phyloP scores from a whole-genome alignment of 2,113 vertebrate species.

The Maccullochella peelii region DNA sequence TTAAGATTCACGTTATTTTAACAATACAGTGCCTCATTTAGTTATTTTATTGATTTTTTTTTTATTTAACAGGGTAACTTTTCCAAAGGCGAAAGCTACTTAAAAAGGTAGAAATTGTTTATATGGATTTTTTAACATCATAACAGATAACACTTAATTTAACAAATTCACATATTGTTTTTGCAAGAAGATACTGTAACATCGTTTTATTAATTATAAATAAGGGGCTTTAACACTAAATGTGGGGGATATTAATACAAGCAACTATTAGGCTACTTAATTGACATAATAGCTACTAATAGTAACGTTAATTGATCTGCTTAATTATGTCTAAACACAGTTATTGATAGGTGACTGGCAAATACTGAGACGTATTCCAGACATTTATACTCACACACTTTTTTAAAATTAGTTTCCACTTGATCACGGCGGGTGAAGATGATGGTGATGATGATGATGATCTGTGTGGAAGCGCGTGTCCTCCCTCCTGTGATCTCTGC shows the following conservation, averaged over 20 bases:
- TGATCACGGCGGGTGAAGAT: constrained; percentile 36
- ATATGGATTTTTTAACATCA: neutral
- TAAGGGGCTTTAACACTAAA: neutral
- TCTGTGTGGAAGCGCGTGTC: constrained; percentile 47
- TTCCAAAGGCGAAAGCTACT: neutral
- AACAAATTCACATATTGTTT: neutral
- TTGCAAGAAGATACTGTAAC: neutral
- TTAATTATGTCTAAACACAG: neutral
- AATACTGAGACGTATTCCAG: neutral
- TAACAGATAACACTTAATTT: neutral
- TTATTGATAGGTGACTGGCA: neutral
- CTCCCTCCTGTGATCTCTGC: constrained; percentile 35
- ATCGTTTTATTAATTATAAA: neutral
- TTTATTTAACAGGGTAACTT: neutral
- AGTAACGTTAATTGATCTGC: constrained; percentile 49
- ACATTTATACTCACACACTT: constrained; percentile 43
- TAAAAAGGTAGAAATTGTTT: neutral
- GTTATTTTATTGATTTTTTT: neutral
- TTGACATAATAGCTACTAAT: neutral
- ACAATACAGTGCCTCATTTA: neutral
- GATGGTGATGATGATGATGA: constrained; percentile 39
- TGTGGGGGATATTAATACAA: neutral
- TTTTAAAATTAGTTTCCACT: constrained; percentile 25
- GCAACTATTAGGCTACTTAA: neutral
- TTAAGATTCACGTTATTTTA: neutral